Base-by-base conservation (phyloP, 2,888 invertebrate genomes). In the Dolichopus griseipennis region DNA sequence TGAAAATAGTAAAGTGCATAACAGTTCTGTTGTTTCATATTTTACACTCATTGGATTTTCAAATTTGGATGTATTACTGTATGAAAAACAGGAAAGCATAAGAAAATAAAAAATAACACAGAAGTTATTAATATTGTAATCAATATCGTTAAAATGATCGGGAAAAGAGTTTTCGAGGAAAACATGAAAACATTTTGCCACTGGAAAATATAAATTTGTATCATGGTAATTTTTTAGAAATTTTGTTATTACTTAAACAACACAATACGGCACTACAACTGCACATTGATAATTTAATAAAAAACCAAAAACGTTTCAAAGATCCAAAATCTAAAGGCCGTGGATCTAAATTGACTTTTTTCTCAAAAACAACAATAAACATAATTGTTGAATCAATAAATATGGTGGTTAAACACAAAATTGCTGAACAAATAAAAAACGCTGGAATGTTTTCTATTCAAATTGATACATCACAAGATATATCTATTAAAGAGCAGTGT, bases 381-480 rank as follows among this genome's bases (percentile, higher is more conserved):
- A 63, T 12, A 63, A 63, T 63, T 63, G 63, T 63, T 63, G 63
- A 63, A 63, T 22, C 27, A 63, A 63, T 63, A 63, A 63, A 63
- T 62, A 63, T 27, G 15, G 22, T 63, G 63, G 63, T 63, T 63
- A 63, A 63, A 63, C 63, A 63, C 22, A 63, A 27, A 27, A 63
- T 63, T 63, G 63, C 63, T 63, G 63, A 63, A 63, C 63, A 63
- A 63, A 63, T 63, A 63, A 63, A 63, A 63, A 63, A 63, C 63
- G 63, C 63, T 63, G 63, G 63, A 63, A 63, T 63, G 63, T 63
- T 63, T 63, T 63, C 27, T 63, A 63, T 63, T 27, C 63, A 63
- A 63, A 27, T 63, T 63, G 63, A 63, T 63, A 63, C 63, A 63
- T 63, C 63, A 63, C 63, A 63, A 63, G 63, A 63, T 63, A 12